A percentile compares a stretch with the other conserved stretches of the same genome.
Evolutionary conservation across 1,140 invertebrate genomes (phyloP).

Genomic region (Ectropis grisescens): DNA sequence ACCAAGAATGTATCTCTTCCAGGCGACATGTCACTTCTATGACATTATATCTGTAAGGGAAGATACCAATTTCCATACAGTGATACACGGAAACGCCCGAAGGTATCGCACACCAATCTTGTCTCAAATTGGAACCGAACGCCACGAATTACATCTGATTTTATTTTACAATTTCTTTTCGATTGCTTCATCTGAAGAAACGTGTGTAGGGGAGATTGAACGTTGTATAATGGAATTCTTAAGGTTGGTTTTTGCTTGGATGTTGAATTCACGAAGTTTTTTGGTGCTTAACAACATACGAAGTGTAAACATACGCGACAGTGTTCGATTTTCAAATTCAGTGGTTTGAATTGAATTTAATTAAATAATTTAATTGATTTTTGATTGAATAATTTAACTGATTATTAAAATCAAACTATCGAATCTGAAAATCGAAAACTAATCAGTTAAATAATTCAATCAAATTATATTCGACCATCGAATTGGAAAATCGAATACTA

Average conservation of each 20-base stretch:
- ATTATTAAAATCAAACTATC: not conserved
- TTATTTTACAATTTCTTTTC: constrained; percentile 54
- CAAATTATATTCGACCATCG: no score
- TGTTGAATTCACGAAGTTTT: not conserved
- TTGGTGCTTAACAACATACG: no score
- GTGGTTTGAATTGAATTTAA: not conserved
- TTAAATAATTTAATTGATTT: not conserved
- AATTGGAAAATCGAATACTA: no score
- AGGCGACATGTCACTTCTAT: no score
- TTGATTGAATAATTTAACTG: not conserved
- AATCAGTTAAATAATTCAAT: no score
- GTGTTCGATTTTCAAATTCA: not conserved
- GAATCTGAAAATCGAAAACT: no score
- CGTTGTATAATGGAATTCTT: not conserved
- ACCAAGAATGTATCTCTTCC: no score
- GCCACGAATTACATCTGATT: constrained; percentile 45
- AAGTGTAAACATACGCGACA: not conserved
- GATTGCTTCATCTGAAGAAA: constrained; percentile 7
- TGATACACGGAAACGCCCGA: no score
- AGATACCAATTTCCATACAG: constrained; percentile 29
- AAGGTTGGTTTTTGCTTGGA: not conserved
- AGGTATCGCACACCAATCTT: constrained; percentile 2
- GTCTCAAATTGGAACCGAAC: constrained; percentile 36
- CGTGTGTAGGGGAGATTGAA: not conserved
- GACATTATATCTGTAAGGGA: constrained; percentile 16